These are phyloP conservation scores for Grammomys dolichurus DNA, from an alignment of 2,113 vertebrate genomes.

Conservation along the genomic window DNA sequence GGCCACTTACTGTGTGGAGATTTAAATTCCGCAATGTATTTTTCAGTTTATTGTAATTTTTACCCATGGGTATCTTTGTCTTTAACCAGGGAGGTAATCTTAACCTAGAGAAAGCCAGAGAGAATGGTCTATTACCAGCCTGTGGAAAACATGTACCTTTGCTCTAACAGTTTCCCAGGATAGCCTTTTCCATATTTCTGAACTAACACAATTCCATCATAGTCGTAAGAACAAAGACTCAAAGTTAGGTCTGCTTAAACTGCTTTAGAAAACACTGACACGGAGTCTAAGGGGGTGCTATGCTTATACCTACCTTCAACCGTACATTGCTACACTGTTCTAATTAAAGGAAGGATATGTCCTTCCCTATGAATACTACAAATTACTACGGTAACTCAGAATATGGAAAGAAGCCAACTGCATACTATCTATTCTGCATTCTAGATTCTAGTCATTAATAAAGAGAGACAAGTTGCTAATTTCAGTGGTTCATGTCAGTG, in stretches of 20 bases:
- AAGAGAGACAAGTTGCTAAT: neutral
- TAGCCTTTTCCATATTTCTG: neutral
- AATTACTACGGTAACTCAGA: neutral
- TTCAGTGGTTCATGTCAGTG: neutral
- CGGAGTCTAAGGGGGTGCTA: neutral
- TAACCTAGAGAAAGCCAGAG: conserved; percentile 88
- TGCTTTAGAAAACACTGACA: neutral
- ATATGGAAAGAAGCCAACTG: neutral
- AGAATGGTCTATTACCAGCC: conserved; percentile 39
- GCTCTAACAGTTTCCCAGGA: conserved; percentile 6
- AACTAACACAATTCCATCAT: neutral
- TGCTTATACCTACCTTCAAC: neutral
- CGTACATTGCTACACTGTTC: neutral
- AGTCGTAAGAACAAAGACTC: conserved; percentile 31
- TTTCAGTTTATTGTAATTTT: conserved; percentile 97
- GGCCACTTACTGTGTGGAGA: conserved; percentile 94
- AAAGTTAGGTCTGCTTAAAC: conserved; percentile 3
- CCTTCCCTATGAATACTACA: neutral
- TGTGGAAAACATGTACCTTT: neutral
- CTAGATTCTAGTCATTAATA: neutral
- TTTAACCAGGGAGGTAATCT: conserved; percentile 97
- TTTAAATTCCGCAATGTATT: conserved; percentile 95
- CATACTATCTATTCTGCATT: neutral
- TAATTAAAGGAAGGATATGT: neutral
- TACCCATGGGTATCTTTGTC: conserved; percentile 97